Evolutionary conservation across 1,140 invertebrate species (phyloP).

Genomic region (Rhopalosiphum maidis): DNA sequence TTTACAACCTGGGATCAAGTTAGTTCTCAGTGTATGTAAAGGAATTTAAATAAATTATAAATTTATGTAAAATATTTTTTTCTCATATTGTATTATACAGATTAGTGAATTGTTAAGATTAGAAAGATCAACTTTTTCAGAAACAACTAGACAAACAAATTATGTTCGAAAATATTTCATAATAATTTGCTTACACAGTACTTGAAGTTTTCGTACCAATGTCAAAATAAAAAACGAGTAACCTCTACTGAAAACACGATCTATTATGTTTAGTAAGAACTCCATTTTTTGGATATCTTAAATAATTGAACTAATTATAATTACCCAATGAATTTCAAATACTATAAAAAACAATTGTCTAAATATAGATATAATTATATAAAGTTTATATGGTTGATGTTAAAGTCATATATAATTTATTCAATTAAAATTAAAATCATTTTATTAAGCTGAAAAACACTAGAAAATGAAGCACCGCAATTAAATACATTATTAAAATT

Average conservation of each 20-base stretch:
- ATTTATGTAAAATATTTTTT: not conserved
- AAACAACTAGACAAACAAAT: not conserved
- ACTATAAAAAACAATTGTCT: not conserved
- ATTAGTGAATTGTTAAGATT: not conserved
- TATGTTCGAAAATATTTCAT: not conserved
- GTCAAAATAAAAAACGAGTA: not conserved
- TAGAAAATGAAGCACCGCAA: too few species aligned
- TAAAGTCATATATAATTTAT: too few species aligned
- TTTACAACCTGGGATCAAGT: not conserved
- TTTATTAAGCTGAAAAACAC: too few species aligned
- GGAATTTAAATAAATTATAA: not conserved
- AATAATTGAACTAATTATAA: not conserved
- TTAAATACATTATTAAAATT: too few species aligned
- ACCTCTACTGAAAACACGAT: not conserved
- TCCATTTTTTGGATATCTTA: not conserved
- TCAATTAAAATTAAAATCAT: too few species aligned
- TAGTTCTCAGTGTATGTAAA: not conserved
- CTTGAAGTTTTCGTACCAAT: not conserved
- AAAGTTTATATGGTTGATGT: too few species aligned
- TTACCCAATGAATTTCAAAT: not conserved
- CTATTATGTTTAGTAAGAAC: not conserved
- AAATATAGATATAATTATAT: too few species aligned
- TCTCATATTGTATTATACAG: not conserved
- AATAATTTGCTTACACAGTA: not conserved
- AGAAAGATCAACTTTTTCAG: not conserved